Conservation (phyloP, 1,140 invertebrate species). For the Trissolcus basalis region DNA sequence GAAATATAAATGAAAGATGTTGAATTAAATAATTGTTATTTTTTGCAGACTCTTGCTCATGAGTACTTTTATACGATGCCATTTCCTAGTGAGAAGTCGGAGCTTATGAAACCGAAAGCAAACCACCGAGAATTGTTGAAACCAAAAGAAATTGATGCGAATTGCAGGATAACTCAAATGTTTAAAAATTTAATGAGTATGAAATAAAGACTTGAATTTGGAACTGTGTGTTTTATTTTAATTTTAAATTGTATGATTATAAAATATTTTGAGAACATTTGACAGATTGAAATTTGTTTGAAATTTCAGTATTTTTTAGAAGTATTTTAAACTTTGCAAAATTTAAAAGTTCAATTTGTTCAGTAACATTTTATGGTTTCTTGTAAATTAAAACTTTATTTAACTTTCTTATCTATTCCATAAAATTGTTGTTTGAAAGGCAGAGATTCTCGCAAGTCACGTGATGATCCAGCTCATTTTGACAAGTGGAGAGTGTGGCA, state of each 20-base stretch:
- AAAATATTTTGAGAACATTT: too few relatives aligned
- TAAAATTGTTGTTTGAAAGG: too few relatives aligned
- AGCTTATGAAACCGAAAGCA: conserved; percentile 65
- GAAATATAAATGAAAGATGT: conserved; percentile 2
- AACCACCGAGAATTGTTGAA: conserved; percentile 66
- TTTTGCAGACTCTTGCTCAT: conserved; percentile 64
- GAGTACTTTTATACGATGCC: conserved; percentile 69
- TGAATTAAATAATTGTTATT: conserved; percentile 26
- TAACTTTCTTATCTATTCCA: too few relatives aligned
- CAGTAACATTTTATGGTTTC: too few relatives aligned
- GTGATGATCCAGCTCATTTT: conserved; percentile 1
- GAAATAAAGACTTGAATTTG: conserved; percentile 8
- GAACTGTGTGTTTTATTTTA: too few relatives aligned
- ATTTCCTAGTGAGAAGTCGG: conserved; percentile 62
- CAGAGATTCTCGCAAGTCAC: conserved; percentile 1
- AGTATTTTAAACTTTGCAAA: too few relatives aligned
- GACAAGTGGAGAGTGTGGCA: not conserved
- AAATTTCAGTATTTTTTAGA: too few relatives aligned
- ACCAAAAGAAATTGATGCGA: conserved; percentile 66
- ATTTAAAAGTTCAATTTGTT: too few relatives aligned
- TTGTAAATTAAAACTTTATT: too few relatives aligned
- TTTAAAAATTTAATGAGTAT: conserved; percentile 66
- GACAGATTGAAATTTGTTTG: too few relatives aligned
- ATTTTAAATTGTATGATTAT: too few relatives aligned
- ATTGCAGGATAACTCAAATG: conserved; percentile 59